Percentiles rank a stretch among this genome's conserved stretches.
Conservation (phyloP, 2,888 invertebrate genomes). For the Trichacis sp. region DNA sequence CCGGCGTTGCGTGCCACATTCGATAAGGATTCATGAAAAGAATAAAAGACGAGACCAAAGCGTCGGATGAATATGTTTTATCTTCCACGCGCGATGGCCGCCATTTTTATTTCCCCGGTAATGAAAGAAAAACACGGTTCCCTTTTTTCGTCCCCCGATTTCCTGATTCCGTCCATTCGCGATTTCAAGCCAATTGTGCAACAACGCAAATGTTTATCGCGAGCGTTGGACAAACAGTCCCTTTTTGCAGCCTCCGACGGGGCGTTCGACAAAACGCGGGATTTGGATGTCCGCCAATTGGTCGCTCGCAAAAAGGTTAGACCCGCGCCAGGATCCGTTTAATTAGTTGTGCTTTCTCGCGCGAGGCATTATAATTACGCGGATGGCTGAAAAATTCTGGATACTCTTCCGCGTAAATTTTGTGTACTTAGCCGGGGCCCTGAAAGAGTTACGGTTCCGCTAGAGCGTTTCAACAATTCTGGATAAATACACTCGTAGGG, state of each 20-base stretch:
- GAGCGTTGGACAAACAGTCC: constrained; percentile 32
- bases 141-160: constrained; percentile 20
- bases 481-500: not conserved
- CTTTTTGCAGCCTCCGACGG: constrained; percentile 25
- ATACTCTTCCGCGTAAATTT: not conserved
- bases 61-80: too few species aligned
- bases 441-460: not conserved
- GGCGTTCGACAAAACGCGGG: constrained; percentile 25
- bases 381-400: not conserved
- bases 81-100: too few species aligned
- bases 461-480: not conserved
- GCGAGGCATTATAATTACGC: constrained; percentile 26
- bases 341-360: constrained; percentile 34
- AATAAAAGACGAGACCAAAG: not conserved
- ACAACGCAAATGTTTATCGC: constrained; percentile 37
- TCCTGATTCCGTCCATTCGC: constrained; percentile 26
- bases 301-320: constrained; percentile 31
- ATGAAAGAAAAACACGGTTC: constrained; percentile 21
- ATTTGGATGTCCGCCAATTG: constrained; percentile 36
- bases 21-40: not conserved
- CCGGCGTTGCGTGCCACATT: not conserved
- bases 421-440: not conserved
- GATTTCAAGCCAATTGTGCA: constrained; percentile 37
- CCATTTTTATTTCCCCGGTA: constrained; percentile 27
- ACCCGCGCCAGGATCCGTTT: constrained; percentile 20